Conservation (phyloP, 30 jellyfish, hydroid and myxozoan species). For the Hydractinia echinata region DNA sequence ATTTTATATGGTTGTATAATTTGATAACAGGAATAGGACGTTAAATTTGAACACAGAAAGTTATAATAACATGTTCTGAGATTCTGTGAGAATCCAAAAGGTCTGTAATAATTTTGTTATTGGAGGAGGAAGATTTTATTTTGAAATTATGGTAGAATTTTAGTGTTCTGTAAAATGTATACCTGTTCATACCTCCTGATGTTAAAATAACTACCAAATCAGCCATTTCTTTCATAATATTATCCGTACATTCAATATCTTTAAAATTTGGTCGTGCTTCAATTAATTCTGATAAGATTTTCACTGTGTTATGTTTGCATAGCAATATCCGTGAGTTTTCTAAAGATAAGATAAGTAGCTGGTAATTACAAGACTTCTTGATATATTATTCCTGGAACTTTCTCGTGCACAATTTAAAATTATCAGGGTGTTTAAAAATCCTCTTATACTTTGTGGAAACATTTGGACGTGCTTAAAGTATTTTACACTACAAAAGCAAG, state of each 20-base stretch:
- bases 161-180: not conserved
- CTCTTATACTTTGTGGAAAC: not conserved
- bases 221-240: conserved; percentile 44
- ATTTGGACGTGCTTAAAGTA: not conserved
- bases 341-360: not conserved
- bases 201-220: conserved; percentile 66
- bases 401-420: not conserved
- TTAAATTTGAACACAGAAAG: too few relatives aligned
- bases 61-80: too few relatives aligned
- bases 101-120: too few relatives aligned
- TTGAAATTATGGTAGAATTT: too few relatives aligned
- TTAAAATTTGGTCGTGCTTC: conserved; percentile 38
- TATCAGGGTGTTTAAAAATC: not conserved
- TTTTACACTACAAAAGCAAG: too few relatives aligned
- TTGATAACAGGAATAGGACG: not conserved
- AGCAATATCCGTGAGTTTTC: conserved; percentile 14
- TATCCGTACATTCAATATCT: conserved; percentile 36
- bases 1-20: not conserved
- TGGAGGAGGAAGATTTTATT: too few relatives aligned
- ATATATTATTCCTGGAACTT: not conserved
- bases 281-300: conserved; percentile 25
- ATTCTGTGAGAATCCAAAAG: too few relatives aligned
- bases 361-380: not conserved
- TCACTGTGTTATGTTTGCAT: conserved; percentile 29
- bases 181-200: conserved; percentile 63